phyloP scores from a whole-genome alignment of 2,113 vertebrate species.

The Hippocampus guttulatus region DNA sequence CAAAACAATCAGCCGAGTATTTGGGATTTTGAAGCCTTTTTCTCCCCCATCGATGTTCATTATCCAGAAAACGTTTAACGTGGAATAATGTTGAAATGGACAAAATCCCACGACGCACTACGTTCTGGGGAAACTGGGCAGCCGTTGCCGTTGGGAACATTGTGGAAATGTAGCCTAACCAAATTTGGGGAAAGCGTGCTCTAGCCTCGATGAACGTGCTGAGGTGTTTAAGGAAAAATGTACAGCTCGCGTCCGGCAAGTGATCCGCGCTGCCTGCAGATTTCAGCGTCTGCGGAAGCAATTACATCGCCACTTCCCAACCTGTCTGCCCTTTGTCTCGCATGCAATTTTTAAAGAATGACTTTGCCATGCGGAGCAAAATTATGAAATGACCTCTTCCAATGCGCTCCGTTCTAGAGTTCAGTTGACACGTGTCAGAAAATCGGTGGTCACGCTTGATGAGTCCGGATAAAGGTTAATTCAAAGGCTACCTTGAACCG shows the following conservation, averaged over 20 bases:
- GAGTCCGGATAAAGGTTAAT: constrained; percentile 19
- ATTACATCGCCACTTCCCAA: constrained; percentile 39
- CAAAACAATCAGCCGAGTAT: too few relatives aligned
- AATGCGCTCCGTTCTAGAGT: constrained; percentile 16
- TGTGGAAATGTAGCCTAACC: too few relatives aligned
- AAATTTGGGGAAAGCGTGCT: neutral
- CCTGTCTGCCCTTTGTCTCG: constrained; percentile 32
- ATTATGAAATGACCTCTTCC: constrained; percentile 40
- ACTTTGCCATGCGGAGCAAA: constrained; percentile 26
- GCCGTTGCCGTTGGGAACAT: neutral
- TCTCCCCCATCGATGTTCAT: too few relatives aligned
- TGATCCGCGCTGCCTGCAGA: neutral
- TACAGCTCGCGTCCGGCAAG: neutral
- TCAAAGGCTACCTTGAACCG: constrained; percentile 10
- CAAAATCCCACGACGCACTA: too few relatives aligned
- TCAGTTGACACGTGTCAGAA: constrained; percentile 30
- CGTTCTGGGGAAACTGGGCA: neutral
- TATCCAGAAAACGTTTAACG: too few relatives aligned
- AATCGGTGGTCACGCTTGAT: constrained; percentile 15
- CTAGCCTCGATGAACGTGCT: neutral
- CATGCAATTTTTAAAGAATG: constrained; percentile 37
- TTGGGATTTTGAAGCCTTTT: too few relatives aligned
- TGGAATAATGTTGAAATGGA: too few relatives aligned
- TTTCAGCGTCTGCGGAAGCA: constrained; percentile 39
- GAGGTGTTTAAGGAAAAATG: neutral